These are phyloP conservation scores for Apamea anceps DNA, from an alignment of 2,888 invertebrate genomes.

Conservation along the genomic window DNA sequence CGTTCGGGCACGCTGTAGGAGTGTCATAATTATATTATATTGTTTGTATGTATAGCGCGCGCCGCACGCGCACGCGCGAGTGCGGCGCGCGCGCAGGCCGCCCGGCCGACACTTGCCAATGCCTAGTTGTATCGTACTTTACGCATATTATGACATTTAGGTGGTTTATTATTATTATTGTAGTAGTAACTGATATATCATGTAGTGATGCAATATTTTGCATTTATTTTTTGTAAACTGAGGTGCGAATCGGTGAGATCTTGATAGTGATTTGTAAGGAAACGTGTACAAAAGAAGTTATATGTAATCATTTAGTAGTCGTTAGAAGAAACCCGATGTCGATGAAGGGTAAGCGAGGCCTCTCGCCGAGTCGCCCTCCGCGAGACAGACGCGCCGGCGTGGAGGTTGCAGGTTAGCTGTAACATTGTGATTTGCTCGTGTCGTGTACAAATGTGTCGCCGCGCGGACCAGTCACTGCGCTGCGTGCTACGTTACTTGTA, in stretches of 20 bases:
- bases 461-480: conserved; percentile 67
- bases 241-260: conserved; percentile 54
- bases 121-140: conserved; percentile 81
- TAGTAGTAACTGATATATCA: conserved; percentile 60
- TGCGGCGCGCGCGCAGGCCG: conserved; percentile 75
- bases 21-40: conserved; percentile 80
- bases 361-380: conserved; percentile 50
- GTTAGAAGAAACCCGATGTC: conserved; percentile 12
- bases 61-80: conserved; percentile 67
- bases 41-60: conserved; percentile 63
- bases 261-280: conserved; percentile 44
- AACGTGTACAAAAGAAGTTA: conserved; percentile 59
- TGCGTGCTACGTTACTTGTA: conserved; percentile 66
- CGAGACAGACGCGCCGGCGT: conserved; percentile 19
- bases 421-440: conserved; percentile 67
- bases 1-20: conserved; percentile 77
- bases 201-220: conserved; percentile 66
- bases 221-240: conserved; percentile 56
- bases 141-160: conserved; percentile 76
- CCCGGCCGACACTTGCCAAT: conserved; percentile 85
- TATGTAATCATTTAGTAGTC: conserved; percentile 50
- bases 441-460: conserved; percentile 70
- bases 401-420: conserved; percentile 1
- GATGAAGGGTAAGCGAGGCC: not conserved
- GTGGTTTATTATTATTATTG: conserved; percentile 53